Evolutionary conservation across 2,888 invertebrate species (phyloP).

Genomic region (Papilio demoleus): DNA sequence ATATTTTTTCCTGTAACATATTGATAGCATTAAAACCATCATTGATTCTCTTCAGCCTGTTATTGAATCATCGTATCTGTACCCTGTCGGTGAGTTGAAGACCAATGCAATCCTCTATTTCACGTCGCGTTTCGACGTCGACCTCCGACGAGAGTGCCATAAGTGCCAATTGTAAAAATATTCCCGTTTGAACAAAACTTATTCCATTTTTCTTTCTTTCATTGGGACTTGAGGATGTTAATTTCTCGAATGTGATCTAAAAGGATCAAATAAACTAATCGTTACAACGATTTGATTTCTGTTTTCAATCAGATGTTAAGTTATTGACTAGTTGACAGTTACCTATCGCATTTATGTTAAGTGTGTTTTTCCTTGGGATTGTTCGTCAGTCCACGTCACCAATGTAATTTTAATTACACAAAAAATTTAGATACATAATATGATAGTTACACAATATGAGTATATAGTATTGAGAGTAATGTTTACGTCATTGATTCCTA

Average conservation of each 20-base stretch:
- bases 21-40: background rate
- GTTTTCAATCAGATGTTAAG: background rate
- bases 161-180: constrained; percentile 66
- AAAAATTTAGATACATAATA: too few relatives aligned
- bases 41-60: background rate
- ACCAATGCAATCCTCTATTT: constrained; percentile 64
- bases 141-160: constrained; percentile 65
- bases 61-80: constrained; percentile 1
- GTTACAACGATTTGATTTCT: background rate
- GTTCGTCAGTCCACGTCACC: too few relatives aligned
- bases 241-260: constrained; percentile 64
- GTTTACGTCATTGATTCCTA: constrained; percentile 7
- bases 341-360: too few relatives aligned
- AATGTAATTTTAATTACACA: too few relatives aligned
- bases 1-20: constrained; percentile 60
- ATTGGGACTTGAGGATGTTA: constrained; percentile 57
- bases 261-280: constrained; percentile 44
- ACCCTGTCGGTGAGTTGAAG: constrained; percentile 57
- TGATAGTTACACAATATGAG: background rate
- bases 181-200: constrained; percentile 72
- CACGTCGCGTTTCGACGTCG: constrained; percentile 59
- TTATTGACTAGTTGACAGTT: too few relatives aligned
- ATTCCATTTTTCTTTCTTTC: constrained; percentile 68
- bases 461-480: background rate
- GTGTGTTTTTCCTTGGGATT: too few relatives aligned